These are phyloP conservation scores for Epizoanthus stellaris DNA, from an alignment of 92 coral and sea anemone genomes.

Conservation along the genomic window DNA sequence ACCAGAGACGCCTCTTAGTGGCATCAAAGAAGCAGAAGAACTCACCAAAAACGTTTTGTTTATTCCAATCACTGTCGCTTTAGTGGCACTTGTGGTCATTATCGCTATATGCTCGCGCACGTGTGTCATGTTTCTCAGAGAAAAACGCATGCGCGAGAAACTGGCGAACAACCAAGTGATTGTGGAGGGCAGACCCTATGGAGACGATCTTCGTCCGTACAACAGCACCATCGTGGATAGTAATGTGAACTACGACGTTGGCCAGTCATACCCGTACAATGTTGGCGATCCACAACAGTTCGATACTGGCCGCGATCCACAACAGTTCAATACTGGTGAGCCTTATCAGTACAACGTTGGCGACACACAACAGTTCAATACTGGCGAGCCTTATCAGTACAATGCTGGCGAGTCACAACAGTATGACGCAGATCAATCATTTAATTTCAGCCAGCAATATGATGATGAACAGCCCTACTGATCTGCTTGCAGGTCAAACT, in stretches of 20 bases:
- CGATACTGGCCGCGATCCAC: background rate
- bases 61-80: background rate
- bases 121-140: background rate
- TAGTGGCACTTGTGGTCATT: background rate
- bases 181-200: background rate
- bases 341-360: background rate
- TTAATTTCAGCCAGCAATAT: background rate
- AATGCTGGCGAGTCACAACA: background rate
- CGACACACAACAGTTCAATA: background rate
- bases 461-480: background rate
- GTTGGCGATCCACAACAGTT: background rate
- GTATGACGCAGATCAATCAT: background rate
- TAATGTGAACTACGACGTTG: constrained; percentile 9
- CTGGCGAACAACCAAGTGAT: constrained; percentile 4
- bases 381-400: background rate
- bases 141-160: background rate
- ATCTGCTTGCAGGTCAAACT: too few relatives aligned
- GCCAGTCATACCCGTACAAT: background rate
- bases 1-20: background rate
- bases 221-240: constrained; percentile 14
- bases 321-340: background rate
- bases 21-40: background rate
- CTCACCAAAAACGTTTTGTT: background rate
- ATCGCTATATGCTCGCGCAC: constrained; percentile 32
- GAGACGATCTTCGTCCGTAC: background rate